Conservation (phyloP, 2,113 vertebrate species). For the Climacteris rufus region DNA sequence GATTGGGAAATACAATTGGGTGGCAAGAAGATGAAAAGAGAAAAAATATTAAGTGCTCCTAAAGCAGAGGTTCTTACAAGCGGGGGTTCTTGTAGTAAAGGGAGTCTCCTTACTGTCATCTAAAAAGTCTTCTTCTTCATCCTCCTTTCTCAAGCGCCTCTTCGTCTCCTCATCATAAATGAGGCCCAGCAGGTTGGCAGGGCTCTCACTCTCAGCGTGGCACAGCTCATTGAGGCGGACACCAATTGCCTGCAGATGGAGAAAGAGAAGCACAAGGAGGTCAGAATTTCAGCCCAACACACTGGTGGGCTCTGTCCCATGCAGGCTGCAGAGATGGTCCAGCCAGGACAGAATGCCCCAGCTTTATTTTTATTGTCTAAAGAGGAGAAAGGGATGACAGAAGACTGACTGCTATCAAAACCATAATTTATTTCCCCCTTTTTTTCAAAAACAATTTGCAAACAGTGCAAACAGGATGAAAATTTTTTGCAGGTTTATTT, state of each 20-base stretch:
- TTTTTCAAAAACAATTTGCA: neutral
- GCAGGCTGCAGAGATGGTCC: neutral
- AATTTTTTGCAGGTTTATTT: neutral
- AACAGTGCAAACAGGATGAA: neutral
- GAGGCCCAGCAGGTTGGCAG: constrained; percentile 93
- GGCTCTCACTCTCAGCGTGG: constrained; percentile 93
- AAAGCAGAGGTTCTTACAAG: constrained; percentile 84
- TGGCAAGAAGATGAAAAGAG: constrained; percentile 66
- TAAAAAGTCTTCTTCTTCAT: constrained; percentile 98
- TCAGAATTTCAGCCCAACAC: neutral
- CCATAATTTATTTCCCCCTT: neutral
- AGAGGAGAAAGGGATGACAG: neutral
- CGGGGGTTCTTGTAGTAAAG: constrained; percentile 84
- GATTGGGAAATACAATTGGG: constrained; percentile 38
- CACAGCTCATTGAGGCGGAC: constrained; percentile 91
- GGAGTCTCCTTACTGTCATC: constrained; percentile 95
- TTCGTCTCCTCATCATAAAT: constrained; percentile 98
- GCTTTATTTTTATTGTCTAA: neutral
- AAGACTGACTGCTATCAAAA: neutral
- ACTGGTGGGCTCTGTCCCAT: neutral
- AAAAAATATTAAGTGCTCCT: constrained; percentile 73
- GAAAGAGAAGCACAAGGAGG: neutral
- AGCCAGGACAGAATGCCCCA: neutral
- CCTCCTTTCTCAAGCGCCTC: constrained; percentile 90
- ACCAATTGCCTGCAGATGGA: constrained; percentile 84